Percentiles rank a stretch among this genome's conserved stretches.
These are phyloP conservation scores for Maconellicoccus hirsutus DNA, from an alignment of 1,140 invertebrate genomes.

Conservation along the genomic window DNA sequence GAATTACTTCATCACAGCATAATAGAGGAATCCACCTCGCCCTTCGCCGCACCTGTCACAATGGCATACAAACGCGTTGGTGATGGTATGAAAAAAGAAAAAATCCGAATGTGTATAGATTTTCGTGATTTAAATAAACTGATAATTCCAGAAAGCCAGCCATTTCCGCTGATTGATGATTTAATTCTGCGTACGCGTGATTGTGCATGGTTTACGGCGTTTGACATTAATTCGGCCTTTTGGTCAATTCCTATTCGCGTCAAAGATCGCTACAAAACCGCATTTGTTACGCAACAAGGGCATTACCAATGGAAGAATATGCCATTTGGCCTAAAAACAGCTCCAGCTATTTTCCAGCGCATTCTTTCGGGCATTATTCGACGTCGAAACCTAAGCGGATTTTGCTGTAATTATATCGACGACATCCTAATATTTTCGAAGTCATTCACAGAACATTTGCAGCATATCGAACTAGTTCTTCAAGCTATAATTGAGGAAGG, in stretches of 20 bases:
- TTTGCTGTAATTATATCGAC: constrained; percentile 37
- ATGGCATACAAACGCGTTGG: constrained; percentile 33
- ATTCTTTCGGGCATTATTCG: constrained; percentile 32
- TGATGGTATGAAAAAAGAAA: constrained; percentile 27
- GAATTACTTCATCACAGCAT: constrained; percentile 33
- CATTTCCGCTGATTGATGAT: constrained; percentile 35
- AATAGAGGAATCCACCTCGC: constrained; percentile 34
- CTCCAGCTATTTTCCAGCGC: constrained; percentile 37
- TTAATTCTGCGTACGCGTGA: constrained; percentile 32
- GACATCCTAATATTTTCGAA: constrained; percentile 30
- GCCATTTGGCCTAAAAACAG: constrained; percentile 33
- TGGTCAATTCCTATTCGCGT: constrained; percentile 35
- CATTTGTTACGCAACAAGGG: constrained; percentile 35
- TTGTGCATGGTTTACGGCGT: constrained; percentile 33
- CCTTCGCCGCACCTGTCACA: constrained; percentile 34
- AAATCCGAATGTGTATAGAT: constrained; percentile 34
- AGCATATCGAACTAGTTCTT: constrained; percentile 25
- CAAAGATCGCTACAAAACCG: constrained; percentile 34
- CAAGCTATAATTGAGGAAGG: too few species aligned
- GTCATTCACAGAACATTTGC: constrained; percentile 29
- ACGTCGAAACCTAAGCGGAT: constrained; percentile 37
- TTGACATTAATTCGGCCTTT: constrained; percentile 36
- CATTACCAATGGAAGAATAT: constrained; percentile 34
- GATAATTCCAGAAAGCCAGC: constrained; percentile 34
- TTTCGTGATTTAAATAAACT: constrained; percentile 35